Conservation (phyloP, 2,113 vertebrate species). For the Erythrocercus mccallii region DNA sequence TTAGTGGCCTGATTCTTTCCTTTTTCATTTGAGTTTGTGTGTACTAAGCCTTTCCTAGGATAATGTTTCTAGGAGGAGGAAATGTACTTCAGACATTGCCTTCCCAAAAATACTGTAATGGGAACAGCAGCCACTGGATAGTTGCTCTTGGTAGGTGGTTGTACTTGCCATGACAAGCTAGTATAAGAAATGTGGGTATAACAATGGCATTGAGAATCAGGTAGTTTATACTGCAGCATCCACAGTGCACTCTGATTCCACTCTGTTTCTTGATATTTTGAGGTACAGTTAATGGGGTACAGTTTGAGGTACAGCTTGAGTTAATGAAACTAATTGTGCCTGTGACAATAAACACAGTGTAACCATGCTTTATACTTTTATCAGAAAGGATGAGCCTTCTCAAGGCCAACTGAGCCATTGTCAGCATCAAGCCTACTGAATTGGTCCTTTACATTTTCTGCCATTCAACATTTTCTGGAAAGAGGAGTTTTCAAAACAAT, state of each 20-base stretch:
- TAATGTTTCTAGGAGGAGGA: neutral
- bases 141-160: neutral
- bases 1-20: neutral
- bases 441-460: neutral
- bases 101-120: neutral
- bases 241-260: neutral
- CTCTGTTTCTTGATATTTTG: neutral
- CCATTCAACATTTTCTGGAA: rapidly evolving
- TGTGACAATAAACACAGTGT: neutral
- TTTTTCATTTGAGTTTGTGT: neutral
- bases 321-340: neutral
- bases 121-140: neutral
- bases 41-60: neutral
- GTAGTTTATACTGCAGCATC: neutral
- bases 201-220: neutral
- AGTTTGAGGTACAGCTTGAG: too few relatives aligned
- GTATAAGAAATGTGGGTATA: neutral
- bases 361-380: neutral
- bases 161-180: neutral
- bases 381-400: neutral
- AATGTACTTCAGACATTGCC: neutral
- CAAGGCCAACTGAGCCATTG: neutral
- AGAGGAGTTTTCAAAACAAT: neutral
- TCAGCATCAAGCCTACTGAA: neutral
- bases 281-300: neutral